Evolutionary conservation across 2,888 invertebrate genomes (phyloP).

Genomic region (Eristalis pertinax): DNA sequence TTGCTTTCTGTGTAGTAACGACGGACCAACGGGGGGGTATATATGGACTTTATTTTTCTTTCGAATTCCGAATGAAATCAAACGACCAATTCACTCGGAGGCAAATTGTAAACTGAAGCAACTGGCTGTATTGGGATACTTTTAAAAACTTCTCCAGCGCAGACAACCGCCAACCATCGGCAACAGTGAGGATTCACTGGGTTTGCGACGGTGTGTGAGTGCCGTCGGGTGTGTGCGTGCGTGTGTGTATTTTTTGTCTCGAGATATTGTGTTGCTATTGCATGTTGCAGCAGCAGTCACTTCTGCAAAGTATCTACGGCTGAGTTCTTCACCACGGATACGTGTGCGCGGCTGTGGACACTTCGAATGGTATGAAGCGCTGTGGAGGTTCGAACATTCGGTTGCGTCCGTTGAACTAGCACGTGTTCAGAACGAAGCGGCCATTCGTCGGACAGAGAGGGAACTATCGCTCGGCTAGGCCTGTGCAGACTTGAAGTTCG

Average conservation of each 20-base stretch:
- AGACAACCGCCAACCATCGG: conserved; percentile 47
- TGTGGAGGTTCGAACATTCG: conserved; percentile 30
- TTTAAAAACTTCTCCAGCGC: conserved; percentile 73
- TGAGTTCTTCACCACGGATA: background rate
- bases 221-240: conserved; percentile 47
- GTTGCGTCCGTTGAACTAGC: conserved; percentile 40
- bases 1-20: background rate
- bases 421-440: conserved; percentile 36
- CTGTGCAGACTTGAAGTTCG: conserved; percentile 51
- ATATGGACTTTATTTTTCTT: background rate
- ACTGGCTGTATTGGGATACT: conserved; percentile 75
- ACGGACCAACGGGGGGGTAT: conserved; percentile 14
- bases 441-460: conserved; percentile 26
- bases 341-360: conserved; percentile 16
- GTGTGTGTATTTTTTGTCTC: conserved; percentile 26
- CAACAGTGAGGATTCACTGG: conserved; percentile 64
- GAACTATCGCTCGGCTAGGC: conserved; percentile 5
- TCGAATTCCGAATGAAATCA: conserved; percentile 26
- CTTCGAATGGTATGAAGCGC: conserved; percentile 29
- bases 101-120: conserved; percentile 75
- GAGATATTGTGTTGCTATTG: conserved; percentile 30
- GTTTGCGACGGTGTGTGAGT: conserved; percentile 8
- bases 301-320: conserved; percentile 54
- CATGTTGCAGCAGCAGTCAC: conserved; percentile 65
- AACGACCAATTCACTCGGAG: conserved; percentile 73